Percentiles rank a stretch among this genome's conserved stretches.
phyloP scores from a whole-genome alignment of 2,113 vertebrate genomes.

The Oxyura jamaicensis region DNA sequence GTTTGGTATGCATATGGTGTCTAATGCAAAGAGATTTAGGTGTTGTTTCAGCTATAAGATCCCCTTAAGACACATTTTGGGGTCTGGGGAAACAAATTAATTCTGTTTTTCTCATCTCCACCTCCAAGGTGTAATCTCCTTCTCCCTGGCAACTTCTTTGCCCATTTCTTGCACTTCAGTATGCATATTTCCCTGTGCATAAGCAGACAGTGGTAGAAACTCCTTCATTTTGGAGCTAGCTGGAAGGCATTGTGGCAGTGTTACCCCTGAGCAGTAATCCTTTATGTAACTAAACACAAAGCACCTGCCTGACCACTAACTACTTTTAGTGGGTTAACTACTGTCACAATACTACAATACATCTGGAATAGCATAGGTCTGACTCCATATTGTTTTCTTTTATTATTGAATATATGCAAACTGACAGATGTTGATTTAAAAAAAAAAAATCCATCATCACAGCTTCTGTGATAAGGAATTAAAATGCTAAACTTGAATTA shows the following conservation, averaged over 20 bases:
- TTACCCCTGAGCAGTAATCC: fast-evolving
- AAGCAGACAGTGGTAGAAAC: not conserved
- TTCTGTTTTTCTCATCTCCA: not conserved
- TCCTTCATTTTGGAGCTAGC: not conserved
- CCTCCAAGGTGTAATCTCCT: not conserved
- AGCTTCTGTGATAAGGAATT: not conserved
- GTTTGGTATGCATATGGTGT: not conserved
- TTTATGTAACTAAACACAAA: not conserved
- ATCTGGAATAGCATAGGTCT: not conserved
- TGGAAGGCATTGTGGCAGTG: not conserved
- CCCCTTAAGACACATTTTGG: not conserved
- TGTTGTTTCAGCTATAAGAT: not conserved
- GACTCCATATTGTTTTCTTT: not conserved
- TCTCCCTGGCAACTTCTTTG: not conserved
- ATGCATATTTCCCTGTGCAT: not conserved
- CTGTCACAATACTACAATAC: not conserved
- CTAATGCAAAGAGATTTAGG: not conserved
- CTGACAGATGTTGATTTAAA: not conserved
- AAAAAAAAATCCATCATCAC: too few relatives aligned
- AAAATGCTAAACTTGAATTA: not conserved
- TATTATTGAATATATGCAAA: not conserved
- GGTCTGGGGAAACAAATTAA: not conserved
- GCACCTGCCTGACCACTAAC: not conserved
- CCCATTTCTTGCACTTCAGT: not conserved
- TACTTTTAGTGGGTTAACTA: not conserved